Conservation (phyloP, 2,797 vertebrate genomes). For the Enteromius unitaeniatus region DNA sequence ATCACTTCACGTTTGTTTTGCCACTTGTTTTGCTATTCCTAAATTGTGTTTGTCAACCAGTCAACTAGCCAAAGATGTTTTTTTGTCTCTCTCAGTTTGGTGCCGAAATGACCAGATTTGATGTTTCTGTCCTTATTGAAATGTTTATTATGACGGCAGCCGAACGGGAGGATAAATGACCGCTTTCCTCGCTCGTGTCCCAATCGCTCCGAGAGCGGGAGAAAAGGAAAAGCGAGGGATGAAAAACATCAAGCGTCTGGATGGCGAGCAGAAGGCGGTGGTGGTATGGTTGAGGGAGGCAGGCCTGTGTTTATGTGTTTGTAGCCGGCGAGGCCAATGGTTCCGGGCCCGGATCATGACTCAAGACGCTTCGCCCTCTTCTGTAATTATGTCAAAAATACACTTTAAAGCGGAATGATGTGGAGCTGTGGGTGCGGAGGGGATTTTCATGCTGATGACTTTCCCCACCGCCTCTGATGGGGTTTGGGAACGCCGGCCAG, state of each 20-base stretch:
- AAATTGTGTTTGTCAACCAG: background rate
- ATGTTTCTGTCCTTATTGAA: conserved; percentile 17
- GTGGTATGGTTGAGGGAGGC: conserved; percentile 44
- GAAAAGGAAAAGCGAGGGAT: background rate
- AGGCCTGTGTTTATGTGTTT: conserved; percentile 50
- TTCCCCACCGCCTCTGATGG: conserved; percentile 56
- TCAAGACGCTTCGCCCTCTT: conserved; percentile 64
- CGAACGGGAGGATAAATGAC: conserved; percentile 36
- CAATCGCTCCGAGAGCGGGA: conserved; percentile 42
- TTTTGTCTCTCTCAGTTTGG: too few relatives aligned
- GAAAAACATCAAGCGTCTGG: conserved; percentile 28
- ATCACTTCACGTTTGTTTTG: too few relatives aligned
- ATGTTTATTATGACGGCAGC: conserved; percentile 15
- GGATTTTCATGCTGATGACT: conserved; percentile 51
- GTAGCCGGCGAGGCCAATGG: conserved; percentile 39
- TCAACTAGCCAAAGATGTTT: background rate
- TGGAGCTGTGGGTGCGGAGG: conserved; percentile 68
- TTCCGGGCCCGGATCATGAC: conserved; percentile 61
- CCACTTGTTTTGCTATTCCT: too few relatives aligned
- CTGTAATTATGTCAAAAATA: conserved; percentile 81
- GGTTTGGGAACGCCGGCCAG: conserved; percentile 56
- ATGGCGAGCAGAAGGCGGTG: conserved; percentile 44
- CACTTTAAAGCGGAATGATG: conserved; percentile 76
- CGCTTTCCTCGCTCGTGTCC: conserved; percentile 35
- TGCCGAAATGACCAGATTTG: background rate